Conservation (phyloP, 1,140 invertebrate species). For the Ditylenchus dipsaci region DNA sequence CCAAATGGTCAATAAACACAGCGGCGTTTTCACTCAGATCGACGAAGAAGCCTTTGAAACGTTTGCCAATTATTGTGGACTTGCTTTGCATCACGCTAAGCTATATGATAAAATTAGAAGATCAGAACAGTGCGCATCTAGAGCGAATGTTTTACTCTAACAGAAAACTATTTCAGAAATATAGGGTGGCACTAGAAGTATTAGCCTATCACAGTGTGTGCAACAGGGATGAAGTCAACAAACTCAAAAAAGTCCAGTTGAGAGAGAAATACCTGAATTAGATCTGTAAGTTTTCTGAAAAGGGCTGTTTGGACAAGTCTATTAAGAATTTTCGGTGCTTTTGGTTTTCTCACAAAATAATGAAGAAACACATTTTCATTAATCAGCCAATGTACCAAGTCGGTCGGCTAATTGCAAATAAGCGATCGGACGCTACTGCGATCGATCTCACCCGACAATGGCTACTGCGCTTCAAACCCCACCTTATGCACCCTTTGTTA, state of each 20-base stretch:
- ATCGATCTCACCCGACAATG: too few species aligned
- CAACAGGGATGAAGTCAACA: slow-evolving; percentile 68
- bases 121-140: slow-evolving; percentile 77
- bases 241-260: slow-evolving; percentile 59
- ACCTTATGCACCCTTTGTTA: too few species aligned
- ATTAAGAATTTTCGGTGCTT: too few species aligned
- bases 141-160: too few species aligned
- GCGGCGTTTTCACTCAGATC: slow-evolving; percentile 68
- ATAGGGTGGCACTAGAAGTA: slow-evolving; percentile 74
- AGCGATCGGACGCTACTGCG: too few species aligned
- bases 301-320: neutral
- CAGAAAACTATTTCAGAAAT: slow-evolving; percentile 63
- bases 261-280: slow-evolving; percentile 57
- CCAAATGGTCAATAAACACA: slow-evolving; percentile 79
- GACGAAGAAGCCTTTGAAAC: slow-evolving; percentile 78
- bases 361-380: too few species aligned
- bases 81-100: slow-evolving; percentile 77
- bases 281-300: slow-evolving; percentile 54
- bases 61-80: slow-evolving; percentile 77
- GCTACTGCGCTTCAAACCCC: too few species aligned
- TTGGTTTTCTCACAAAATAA: too few species aligned
- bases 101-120: slow-evolving; percentile 76
- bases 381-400: too few species aligned
- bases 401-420: too few species aligned
- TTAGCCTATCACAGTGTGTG: slow-evolving; percentile 77